Evolutionary conservation across 2,113 vertebrate genomes (phyloP).

Genomic region (Sitta europaea): DNA sequence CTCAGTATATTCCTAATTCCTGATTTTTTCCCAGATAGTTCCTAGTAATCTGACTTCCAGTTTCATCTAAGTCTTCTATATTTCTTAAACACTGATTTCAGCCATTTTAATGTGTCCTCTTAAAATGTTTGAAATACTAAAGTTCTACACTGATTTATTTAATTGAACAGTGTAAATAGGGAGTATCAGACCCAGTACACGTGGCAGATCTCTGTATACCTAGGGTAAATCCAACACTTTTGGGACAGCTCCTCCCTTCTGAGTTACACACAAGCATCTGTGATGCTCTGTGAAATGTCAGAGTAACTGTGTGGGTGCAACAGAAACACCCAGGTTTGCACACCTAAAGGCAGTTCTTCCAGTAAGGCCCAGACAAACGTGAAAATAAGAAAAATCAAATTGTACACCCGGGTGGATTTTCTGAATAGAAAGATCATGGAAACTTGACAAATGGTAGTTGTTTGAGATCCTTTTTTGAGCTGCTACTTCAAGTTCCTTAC

Average conservation of each 20-base stretch:
- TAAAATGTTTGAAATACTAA: not conserved
- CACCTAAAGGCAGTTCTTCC: not conserved
- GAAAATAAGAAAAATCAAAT: not conserved
- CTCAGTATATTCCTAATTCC: not conserved
- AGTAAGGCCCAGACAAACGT: not conserved
- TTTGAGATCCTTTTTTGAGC: not conserved
- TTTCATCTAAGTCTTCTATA: not conserved
- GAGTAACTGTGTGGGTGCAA: not conserved
- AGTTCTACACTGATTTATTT: not conserved
- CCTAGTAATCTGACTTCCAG: not conserved
- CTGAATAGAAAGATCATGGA: not conserved
- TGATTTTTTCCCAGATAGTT: not conserved
- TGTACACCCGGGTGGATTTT: not conserved
- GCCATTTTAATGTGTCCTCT: not conserved
- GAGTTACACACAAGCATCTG: accelerated
- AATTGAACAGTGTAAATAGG: not conserved
- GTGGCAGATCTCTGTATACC: not conserved
- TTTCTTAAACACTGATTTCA: not conserved
- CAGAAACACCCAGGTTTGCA: not conserved
- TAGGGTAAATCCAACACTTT: not conserved
- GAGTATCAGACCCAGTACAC: not conserved
- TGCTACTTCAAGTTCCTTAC: not conserved
- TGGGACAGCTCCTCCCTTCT: not conserved
- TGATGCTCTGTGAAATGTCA: not conserved
- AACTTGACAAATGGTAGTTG: not conserved